A percentile compares a stretch with the other conserved stretches of the same genome.
Conservation (phyloP, 2,113 vertebrate genomes). For the Gila orcuttii region DNA sequence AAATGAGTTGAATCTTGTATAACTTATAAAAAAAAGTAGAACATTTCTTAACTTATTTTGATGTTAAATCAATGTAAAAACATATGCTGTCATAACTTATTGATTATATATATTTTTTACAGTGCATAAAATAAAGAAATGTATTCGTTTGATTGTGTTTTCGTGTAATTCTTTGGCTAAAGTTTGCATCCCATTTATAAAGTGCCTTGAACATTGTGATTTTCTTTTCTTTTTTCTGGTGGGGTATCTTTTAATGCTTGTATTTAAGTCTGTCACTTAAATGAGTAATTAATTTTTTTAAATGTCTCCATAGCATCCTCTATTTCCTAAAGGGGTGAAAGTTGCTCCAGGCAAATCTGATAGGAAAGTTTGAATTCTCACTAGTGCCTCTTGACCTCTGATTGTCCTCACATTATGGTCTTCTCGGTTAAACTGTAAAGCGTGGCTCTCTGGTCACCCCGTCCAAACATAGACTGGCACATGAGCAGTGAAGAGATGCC, state of each 20-base stretch:
- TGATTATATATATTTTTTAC: too few species aligned
- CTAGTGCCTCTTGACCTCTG: constrained; percentile 46
- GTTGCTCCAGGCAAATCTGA: constrained; percentile 23
- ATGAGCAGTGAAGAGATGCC: background rate
- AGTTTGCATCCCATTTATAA: too few species aligned
- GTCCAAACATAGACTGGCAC: constrained; percentile 24
- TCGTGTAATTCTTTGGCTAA: background rate
- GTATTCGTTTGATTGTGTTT: background rate
- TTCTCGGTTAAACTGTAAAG: constrained; percentile 8
- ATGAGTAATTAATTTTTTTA: background rate
- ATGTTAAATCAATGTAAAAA: too few species aligned
- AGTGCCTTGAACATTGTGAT: background rate
- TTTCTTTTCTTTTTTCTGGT: background rate
- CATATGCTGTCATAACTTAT: too few species aligned
- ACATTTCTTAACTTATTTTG: too few species aligned
- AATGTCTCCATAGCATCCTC: background rate
- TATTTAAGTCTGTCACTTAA: background rate
- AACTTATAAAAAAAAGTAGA: too few species aligned
- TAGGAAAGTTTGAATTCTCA: constrained; percentile 36
- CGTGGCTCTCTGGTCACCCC: background rate
- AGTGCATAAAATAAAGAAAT: background rate
- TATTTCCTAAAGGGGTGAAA: background rate
- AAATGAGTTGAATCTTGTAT: too few species aligned
- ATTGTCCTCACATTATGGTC: constrained; percentile 18
- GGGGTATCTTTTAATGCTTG: background rate